Evolutionary conservation across 2,888 invertebrate genomes (phyloP).

Genomic region (Leptinotarsa haldemani): DNA sequence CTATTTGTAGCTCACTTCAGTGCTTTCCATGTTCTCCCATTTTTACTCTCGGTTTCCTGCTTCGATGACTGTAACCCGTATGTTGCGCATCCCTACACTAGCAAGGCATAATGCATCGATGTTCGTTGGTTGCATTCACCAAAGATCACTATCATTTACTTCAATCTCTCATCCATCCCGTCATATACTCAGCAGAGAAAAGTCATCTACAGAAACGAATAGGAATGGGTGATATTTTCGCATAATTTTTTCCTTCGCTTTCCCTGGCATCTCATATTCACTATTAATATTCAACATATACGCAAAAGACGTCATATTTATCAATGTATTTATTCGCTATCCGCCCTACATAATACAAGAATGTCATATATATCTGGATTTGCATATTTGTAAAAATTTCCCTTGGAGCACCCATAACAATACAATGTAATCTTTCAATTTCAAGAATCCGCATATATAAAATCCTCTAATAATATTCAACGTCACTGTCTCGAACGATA

Average conservation of each 20-base stretch:
- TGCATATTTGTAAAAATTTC: conserved; percentile 51
- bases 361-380: conserved; percentile 49
- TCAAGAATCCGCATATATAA: conserved; percentile 58
- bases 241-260: not conserved
- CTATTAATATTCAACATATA: conserved; percentile 26
- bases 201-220: not conserved
- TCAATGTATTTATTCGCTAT: conserved; percentile 48
- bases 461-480: conserved; percentile 63
- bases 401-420: conserved; percentile 56
- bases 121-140: too few relatives aligned
- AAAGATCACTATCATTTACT: too few relatives aligned
- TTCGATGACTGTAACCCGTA: too few relatives aligned
- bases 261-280: not conserved
- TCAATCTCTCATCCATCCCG: too few relatives aligned
- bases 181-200: too few relatives aligned
- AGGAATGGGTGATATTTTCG: not conserved
- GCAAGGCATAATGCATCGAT: too few relatives aligned
- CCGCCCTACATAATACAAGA: conserved; percentile 45
- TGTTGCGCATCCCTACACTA: too few relatives aligned
- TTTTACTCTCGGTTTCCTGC: too few relatives aligned
- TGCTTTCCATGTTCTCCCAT: too few relatives aligned
- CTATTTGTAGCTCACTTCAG: too few relatives aligned
- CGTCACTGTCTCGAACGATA: conserved; percentile 58
- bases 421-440: conserved; percentile 64
- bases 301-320: conserved; percentile 45